Evolutionary conservation across 1,140 invertebrate species (phyloP), one percentile per base, ranked within the genome.

Genomic region (Frieseomelitta varia): DNA sequence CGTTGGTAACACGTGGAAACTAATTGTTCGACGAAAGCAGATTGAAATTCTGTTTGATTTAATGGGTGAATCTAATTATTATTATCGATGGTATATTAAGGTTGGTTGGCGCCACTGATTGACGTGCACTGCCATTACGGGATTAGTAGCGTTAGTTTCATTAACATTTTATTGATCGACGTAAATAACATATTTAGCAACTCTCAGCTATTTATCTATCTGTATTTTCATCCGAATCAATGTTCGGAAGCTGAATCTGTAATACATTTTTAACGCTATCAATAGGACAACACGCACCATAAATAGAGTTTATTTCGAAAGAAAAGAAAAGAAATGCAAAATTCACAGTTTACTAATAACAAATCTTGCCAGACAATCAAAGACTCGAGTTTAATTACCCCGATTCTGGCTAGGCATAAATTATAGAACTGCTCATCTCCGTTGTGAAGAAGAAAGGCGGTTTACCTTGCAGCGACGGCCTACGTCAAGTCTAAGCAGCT

Each of bases 401-500:
- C 15, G 55, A 15, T 71, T 71, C 39, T 11, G 34, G 55, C 27
- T 51, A 53, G 79, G 69, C 67, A 56, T 71, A 34, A 71, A 72
- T 84, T 61, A 53, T 30, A 63, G 51, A 39, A 71, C 39, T n/a
- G 63, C 61, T 71, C 84, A 82, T 85, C 84, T 14, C 15, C 39
- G 61, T 63, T 55, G 51, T 19, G 19, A 53, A 68, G 74, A 84
- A 47, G 74, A 86, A 86, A 86, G 81, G 85, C 85, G 85, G 88
- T 90, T 90, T 72, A 76, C 88, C 88, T 90, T 90, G 86, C 69
- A 87, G 75, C 74, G 21, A n/a, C 77, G 72, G 74, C 87, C 88
- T 77, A 84, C 81, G 67, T 55, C 67, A 8, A 39, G 51, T 51
- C 55, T 61, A 56, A 68, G 58, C 19, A 55, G 6, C n/a, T 19